These are phyloP conservation scores for Cardinalis cardinalis DNA, from an alignment of 2,113 vertebrate species.

Conservation along the genomic window DNA sequence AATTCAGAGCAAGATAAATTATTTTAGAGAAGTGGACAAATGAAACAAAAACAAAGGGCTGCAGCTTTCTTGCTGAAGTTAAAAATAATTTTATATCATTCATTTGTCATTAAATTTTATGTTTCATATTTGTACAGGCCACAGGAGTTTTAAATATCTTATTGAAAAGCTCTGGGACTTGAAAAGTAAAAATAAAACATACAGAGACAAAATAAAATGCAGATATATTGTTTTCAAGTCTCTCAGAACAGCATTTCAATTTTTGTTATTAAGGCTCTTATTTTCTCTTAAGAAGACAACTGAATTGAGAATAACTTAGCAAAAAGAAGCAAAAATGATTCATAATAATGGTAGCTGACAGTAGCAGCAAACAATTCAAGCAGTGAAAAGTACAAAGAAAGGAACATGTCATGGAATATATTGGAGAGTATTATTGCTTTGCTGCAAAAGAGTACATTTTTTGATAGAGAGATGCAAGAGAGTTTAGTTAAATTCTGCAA, in stretches of 20 bases:
- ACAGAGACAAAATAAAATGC: not conserved
- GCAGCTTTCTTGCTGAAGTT: not conserved
- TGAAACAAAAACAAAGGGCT: not conserved
- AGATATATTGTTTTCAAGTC: not conserved
- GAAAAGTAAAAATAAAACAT: not conserved
- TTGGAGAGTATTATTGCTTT: not conserved
- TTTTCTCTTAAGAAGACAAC: not conserved
- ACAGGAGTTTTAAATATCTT: not conserved
- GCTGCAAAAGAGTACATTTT: not conserved
- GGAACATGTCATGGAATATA: not conserved
- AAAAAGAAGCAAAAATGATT: not conserved
- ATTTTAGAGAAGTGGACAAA: not conserved
- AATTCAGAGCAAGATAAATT: not conserved
- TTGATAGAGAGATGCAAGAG: not conserved
- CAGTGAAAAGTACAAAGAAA: not conserved
- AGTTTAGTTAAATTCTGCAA: not conserved
- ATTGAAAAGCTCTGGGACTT: not conserved
- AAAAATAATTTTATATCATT: not conserved
- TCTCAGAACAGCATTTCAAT: not conserved
- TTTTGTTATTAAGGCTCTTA: not conserved
- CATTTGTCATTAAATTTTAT: not conserved
- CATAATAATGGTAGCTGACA: not conserved
- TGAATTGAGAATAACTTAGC: not conserved
- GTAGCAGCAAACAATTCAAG: slow-evolving; percentile 3
- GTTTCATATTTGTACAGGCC: not conserved